These are phyloP conservation scores for Chromoteleia sp. DNA, from an alignment of 2,888 invertebrate genomes.

Conservation along the genomic window DNA sequence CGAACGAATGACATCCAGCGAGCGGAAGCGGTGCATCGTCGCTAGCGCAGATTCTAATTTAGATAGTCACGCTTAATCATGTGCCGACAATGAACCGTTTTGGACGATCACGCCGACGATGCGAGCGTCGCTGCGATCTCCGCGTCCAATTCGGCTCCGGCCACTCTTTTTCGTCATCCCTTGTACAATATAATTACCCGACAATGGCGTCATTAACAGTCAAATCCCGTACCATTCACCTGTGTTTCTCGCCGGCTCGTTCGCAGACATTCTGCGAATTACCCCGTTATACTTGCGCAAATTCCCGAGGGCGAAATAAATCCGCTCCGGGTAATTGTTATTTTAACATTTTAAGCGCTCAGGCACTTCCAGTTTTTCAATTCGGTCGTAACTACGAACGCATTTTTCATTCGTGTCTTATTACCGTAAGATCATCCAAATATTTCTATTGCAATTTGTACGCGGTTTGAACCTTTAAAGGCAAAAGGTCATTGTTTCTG, in stretches of 20 bases:
- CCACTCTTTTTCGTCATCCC: constrained; percentile 51
- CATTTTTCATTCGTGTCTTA: no score
- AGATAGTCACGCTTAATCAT: constrained; percentile 81
- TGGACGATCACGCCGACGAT: constrained; percentile 75
- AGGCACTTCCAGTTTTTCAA: no score
- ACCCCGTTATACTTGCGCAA: constrained; percentile 11
- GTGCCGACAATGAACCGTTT: constrained; percentile 78
- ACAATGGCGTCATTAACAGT: constrained; percentile 54
- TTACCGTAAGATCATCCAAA: no score
- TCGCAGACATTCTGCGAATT: constrained; percentile 24
- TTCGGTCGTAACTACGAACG: no score
- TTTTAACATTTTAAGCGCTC: no score
- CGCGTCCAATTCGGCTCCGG: constrained; percentile 33
- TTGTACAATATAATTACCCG: constrained; percentile 50
- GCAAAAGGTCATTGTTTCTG: no score
- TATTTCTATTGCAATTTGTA: no score
- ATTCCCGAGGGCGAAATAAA: constrained; percentile 15
- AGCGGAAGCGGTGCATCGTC: constrained; percentile 62
- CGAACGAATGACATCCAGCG: constrained; percentile 59
- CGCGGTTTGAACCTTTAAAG: no score
- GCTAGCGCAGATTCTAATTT: constrained; percentile 80
- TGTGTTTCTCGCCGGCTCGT: constrained; percentile 27
- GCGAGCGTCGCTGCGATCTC: constrained; percentile 59
- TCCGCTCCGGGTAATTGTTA: constrained; percentile 10
- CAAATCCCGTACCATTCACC: constrained; percentile 33